Evolutionary conservation across 2,888 invertebrate genomes (phyloP), one percentile per base, ranked within the genome.

Genomic region (Acleris literana): DNA sequence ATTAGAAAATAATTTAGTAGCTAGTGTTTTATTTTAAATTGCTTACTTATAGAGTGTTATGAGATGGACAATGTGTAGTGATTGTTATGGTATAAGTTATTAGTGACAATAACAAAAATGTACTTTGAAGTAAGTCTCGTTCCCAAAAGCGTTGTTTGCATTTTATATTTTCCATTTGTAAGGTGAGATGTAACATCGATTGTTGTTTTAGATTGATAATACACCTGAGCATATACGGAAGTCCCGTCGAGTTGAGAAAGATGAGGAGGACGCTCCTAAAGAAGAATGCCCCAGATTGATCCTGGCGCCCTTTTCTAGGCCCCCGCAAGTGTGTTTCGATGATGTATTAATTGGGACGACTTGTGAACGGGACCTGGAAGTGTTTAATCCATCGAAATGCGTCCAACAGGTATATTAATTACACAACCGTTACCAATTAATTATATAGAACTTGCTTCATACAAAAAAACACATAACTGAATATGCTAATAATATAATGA

Each of bases 251-350:
- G 68, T 82, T 70, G 73, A 89, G 83, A 72, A 84, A 74, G 82
- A 74, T 0, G 71, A 76, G 9, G 79, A 83, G 48, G 78, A 78
- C 29, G 77, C 79, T 13, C 85, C 89, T 1, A 84, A 85, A 63
- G 93, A 93, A 71, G 93, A 93, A 80, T 81, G 86, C 22, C 90
- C 93, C 39, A 83, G 91, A 53, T 90, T 96, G 16, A 82, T 93
- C 53, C 87, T 96, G 74, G 95, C 94, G 13, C 95, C 95, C 1
- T 96, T 96, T 84, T 93, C 94, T n/a, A 86, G 93, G 63, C 94
- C 94, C 72, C 94, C 95, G 3, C 94, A 94, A 86, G 93, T 96
- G 18, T 90, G 93, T n/a, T 96, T 96, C 76, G 95, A 95, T 70
- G 93, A 95, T 89, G 93, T 95, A 64, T 85, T 92, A 6, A 86